phyloP scores from a whole-genome alignment of 2,888 invertebrate species.

The Drosophila lacicola region DNA sequence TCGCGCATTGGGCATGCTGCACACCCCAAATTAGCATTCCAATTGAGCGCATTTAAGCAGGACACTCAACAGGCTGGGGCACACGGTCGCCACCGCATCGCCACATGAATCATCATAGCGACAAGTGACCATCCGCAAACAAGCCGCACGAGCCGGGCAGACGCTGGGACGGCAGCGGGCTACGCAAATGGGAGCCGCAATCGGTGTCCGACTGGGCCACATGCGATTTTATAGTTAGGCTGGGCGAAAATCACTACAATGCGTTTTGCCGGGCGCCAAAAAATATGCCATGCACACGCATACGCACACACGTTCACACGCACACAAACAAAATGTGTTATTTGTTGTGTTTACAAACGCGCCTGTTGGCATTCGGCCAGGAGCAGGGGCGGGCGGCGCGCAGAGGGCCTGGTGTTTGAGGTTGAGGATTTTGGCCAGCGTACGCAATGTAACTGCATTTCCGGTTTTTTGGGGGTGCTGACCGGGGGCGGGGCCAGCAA shows the following conservation, averaged over 20 bases:
- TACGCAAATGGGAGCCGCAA: constrained; percentile 17
- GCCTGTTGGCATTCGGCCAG: constrained; percentile 52
- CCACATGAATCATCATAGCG: constrained; percentile 73
- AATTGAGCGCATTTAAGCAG: constrained; percentile 56
- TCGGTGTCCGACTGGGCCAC: constrained; percentile 38
- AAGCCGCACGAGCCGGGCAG: constrained; percentile 32
- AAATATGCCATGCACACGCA: constrained; percentile 63
- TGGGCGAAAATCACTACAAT: constrained; percentile 58
- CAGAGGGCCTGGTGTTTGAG: constrained; percentile 15
- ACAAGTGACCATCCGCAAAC: constrained; percentile 65
- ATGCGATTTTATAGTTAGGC: constrained; percentile 70
- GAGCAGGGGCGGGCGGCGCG: constrained; percentile 7
- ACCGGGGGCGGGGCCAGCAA: constrained; percentile 43
- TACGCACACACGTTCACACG: constrained; percentile 18
- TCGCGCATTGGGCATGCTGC: constrained; percentile 1
- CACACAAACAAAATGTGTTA: constrained; percentile 57
- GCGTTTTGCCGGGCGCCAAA: constrained; percentile 62
- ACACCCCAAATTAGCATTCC: constrained; percentile 61
- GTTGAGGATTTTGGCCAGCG: constrained; percentile 45
- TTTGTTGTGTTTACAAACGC: constrained; percentile 75
- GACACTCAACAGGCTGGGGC: constrained; percentile 53
- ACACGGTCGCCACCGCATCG: constrained; percentile 43
- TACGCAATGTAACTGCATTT: constrained; percentile 69
- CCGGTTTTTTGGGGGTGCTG: constrained; percentile 40
- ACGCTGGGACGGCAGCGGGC: background rate